Percentiles rank a stretch among this genome's conserved stretches.
Conservation (phyloP, 1,140 invertebrate species). For the Saccostrea glomerata region DNA sequence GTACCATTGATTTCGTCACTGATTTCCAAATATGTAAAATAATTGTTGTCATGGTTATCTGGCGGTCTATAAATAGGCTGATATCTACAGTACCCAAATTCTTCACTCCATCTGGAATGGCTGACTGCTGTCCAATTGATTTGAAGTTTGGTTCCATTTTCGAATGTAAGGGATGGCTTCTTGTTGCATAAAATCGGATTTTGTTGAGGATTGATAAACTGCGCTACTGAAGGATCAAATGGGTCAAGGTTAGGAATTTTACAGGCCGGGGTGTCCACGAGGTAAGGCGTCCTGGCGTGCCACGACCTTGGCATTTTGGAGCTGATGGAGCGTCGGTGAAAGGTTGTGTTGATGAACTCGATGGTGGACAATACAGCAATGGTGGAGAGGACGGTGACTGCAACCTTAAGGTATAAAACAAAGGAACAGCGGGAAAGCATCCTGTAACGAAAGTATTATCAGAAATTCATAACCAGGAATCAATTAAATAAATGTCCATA, state of each 20-base stretch:
- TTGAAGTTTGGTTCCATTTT: conserved; percentile 63
- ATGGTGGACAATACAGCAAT: neutral
- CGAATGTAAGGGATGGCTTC: conserved; percentile 76
- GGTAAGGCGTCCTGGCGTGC: neutral
- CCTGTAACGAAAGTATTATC: neutral
- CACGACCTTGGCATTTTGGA: neutral
- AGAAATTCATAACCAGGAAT: no score
- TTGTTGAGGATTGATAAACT: conserved; percentile 50
- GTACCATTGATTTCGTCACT: conserved; percentile 54
- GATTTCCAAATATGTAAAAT: conserved; percentile 52
- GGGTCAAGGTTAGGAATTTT: conserved; percentile 51
- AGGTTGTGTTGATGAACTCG: conserved; percentile 14
- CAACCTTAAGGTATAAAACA: neutral
- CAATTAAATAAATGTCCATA: no score
- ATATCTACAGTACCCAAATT: conserved; percentile 23
- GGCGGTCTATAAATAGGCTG: conserved; percentile 41
- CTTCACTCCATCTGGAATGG: conserved; percentile 61
- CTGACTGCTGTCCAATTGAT: conserved; percentile 65
- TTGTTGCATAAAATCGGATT: conserved; percentile 82
- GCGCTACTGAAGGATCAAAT: conserved; percentile 42
- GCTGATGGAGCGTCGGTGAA: neutral
- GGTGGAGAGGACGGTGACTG: neutral
- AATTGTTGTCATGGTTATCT: conserved; percentile 62
- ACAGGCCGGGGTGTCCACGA: conserved; percentile 47
- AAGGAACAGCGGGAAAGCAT: neutral